A percentile compares a stretch with the other conserved stretches of the same genome.
These are phyloP conservation scores for Ailurus styani DNA, from an alignment of 2,113 vertebrate genomes.

Conservation along the genomic window DNA sequence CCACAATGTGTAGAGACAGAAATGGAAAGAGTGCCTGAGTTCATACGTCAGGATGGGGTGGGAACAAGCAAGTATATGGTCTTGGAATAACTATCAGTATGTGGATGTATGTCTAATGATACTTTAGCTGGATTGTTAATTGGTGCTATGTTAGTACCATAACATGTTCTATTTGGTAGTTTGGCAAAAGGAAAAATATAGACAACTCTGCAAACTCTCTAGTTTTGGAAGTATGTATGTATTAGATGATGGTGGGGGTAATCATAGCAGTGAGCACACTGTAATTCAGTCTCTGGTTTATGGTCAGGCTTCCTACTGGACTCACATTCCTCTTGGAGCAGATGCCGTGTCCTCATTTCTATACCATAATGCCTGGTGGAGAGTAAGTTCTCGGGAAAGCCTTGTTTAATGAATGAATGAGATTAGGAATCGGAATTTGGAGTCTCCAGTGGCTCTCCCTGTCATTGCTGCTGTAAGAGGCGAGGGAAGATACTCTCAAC, in stretches of 20 bases:
- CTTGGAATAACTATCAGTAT: not conserved
- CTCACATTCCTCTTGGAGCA: not conserved
- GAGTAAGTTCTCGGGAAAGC: not conserved
- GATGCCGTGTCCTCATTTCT: not conserved
- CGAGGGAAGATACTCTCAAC: not conserved
- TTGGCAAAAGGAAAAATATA: not conserved
- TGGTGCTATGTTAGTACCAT: not conserved
- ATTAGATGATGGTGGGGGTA: not conserved
- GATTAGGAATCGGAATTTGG: not conserved
- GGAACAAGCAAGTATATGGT: not conserved
- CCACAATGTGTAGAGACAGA: not conserved
- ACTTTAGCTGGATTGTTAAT: not conserved
- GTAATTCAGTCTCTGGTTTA: not conserved
- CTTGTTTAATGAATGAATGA: not conserved
- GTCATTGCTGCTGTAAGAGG: not conserved
- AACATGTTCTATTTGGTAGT: not conserved
- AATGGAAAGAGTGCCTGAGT: not conserved
- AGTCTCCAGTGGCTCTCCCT: not conserved
- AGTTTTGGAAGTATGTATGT: not conserved
- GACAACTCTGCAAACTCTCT: not conserved
- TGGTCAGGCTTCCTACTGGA: not conserved
- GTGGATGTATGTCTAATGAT: not conserved
- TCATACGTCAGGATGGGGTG: not conserved
- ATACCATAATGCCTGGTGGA: not conserved
- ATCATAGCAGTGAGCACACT: not conserved